These are phyloP conservation scores for Sorex araneus DNA, from an alignment of 2,113 vertebrate genomes.

Conservation along the genomic window DNA sequence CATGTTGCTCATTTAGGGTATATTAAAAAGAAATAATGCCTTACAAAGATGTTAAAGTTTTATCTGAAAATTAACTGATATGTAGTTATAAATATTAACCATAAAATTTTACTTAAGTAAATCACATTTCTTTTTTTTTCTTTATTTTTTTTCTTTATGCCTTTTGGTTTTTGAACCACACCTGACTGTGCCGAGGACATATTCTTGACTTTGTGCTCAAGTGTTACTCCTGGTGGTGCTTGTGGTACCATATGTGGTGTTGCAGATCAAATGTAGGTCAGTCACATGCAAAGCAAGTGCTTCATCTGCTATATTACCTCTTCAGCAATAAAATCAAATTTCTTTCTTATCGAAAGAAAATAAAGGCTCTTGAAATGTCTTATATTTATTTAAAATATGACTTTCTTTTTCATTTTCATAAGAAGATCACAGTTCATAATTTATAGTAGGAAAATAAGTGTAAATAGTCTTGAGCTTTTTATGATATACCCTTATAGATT, in stretches of 20 bases:
- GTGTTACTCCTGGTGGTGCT: too few species aligned
- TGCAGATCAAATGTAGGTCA: too few species aligned
- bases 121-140: background rate
- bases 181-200: too few species aligned
- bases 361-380: constrained; percentile 9
- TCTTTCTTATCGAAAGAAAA: background rate
- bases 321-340: too few species aligned
- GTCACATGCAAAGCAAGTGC: too few species aligned
- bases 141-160: too few species aligned
- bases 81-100: background rate
- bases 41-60: constrained; percentile 2
- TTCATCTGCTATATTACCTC: too few species aligned
- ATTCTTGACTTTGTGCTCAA: too few species aligned
- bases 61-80: constrained; percentile 42
- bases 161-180: too few species aligned
- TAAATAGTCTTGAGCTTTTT: background rate
- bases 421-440: background rate
- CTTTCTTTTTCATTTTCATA: constrained; percentile 39
- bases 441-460: background rate
- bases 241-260: too few species aligned
- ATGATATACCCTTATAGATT: background rate
- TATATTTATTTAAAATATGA: constrained; percentile 63
- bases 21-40: background rate
- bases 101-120: constrained; percentile 35
- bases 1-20: constrained; percentile 4